Base-by-base conservation (phyloP, 2,888 invertebrate species). In the Apomyelois bistriatella region DNA sequence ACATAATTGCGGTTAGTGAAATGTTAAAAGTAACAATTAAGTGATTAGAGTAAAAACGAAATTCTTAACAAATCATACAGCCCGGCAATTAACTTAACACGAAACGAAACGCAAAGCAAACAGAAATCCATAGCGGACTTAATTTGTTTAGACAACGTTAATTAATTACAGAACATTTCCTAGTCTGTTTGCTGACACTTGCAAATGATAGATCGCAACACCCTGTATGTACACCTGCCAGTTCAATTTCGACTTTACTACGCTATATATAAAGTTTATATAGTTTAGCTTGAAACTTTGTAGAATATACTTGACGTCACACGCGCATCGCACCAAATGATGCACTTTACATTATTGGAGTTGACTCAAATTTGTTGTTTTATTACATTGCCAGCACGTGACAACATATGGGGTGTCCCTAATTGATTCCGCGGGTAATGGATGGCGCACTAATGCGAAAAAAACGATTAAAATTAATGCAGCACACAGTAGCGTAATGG, bases 261-360 rank as follows among this genome's bases (percentile, higher is more conserved):
- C 36, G 6, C n/a, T 40, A n/a, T 28, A 55, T 42, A 43, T 13
- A 28, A 35, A 17, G n/a, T 43, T 13, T 17, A 12, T 1, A 12
- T 6, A 13, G 3, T 22, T 28, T 36, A 37, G 2, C 12, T 43
- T 12, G n/a, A 22, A 52, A 37, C n/a, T 42, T 42, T 43, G 52
- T 13, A 36, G 32, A 12, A 43, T 9, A 53, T 54, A 65, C 65
- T 62, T 58, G 61, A 63, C 66, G 65, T 62, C 60, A 53, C 57
- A 52, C 62, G 52, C 66, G 68, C 69, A 68, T 55, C 56, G 64
- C 54, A 50, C 67, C 63, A 75, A 77, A 78, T 76, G 75, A 76
- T 82, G 81, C 82, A 83, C 83, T 83, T 22, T 79, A 64, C 72
- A 54, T 62, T 75, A 83, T 82, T 82, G 75, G 74, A 55, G 61